phyloP scores from a whole-genome alignment of 2,797 vertebrate species.

The Pogonophryne albipinna region DNA sequence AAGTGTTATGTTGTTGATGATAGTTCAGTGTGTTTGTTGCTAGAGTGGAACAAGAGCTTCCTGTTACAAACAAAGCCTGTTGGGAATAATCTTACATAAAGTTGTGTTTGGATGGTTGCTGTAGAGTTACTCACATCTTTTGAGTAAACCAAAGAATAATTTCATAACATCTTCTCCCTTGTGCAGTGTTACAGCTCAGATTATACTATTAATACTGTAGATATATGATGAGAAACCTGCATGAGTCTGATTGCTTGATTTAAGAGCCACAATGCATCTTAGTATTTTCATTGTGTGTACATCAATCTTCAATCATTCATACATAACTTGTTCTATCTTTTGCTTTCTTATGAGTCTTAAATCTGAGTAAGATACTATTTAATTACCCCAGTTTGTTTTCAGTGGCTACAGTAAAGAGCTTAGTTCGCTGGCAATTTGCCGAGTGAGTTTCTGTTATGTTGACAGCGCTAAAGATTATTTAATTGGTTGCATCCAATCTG shows the following conservation, averaged over 20 bases:
- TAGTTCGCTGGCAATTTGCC: too few relatives aligned
- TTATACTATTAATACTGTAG: conserved; percentile 23
- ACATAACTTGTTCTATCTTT: too few relatives aligned
- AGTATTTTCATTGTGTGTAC: conserved; percentile 26
- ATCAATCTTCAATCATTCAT: background rate
- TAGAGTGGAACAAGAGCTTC: conserved; percentile 40
- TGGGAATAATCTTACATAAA: conserved; percentile 31
- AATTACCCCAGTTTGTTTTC: conserved; percentile 3
- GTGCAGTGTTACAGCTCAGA: conserved; percentile 45
- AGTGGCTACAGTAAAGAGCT: conserved; percentile 24
- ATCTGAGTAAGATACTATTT: background rate
- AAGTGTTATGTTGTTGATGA: conserved; percentile 80
- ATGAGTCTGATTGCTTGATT: too few relatives aligned
- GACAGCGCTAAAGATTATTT: background rate
- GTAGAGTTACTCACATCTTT: conserved; percentile 32
- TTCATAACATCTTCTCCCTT: conserved; percentile 27
- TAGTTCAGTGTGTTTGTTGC: conserved; percentile 76
- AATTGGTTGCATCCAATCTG: conserved; percentile 9
- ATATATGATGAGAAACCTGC: conserved; percentile 38
- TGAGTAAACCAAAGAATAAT: conserved; percentile 81
- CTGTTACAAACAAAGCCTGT: conserved; percentile 10
- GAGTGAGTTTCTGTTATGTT: background rate
- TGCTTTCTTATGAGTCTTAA: too few relatives aligned
- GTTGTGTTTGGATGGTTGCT: conserved; percentile 31
- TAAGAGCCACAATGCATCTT: too few relatives aligned